Evolutionary conservation across 2,888 invertebrate genomes (phyloP).

Genomic region (Drosophila kambysellisi): DNA sequence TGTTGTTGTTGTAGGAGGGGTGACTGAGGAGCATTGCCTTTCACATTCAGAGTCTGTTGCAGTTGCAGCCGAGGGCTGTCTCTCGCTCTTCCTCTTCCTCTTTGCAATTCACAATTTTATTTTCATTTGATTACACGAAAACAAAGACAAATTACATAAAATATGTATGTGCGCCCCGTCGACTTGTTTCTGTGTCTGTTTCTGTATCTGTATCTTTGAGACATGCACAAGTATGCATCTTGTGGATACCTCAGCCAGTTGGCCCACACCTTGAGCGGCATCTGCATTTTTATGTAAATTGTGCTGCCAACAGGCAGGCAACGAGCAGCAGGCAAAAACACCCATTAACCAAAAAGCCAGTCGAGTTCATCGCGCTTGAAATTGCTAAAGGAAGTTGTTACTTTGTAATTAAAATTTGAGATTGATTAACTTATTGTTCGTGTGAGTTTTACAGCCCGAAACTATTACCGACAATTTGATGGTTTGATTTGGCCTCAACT

Average conservation of each 20-base stretch:
- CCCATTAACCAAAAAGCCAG: slow-evolving; percentile 62
- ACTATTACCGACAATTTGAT: slow-evolving; percentile 80
- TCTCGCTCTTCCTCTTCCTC: slow-evolving; percentile 37
- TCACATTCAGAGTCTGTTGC: slow-evolving; percentile 39
- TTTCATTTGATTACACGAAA: slow-evolving; percentile 82
- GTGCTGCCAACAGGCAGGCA: slow-evolving; percentile 46
- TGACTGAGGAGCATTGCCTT: slow-evolving; percentile 51
- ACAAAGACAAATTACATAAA: slow-evolving; percentile 82
- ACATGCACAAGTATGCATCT: slow-evolving; percentile 42
- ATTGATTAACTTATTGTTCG: slow-evolving; percentile 82
- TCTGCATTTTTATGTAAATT: slow-evolving; percentile 76
- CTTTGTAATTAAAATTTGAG: slow-evolving; percentile 81
- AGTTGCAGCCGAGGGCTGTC: slow-evolving; percentile 40
- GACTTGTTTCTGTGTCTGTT: slow-evolving; percentile 21
- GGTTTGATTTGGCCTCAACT: slow-evolving; percentile 69
- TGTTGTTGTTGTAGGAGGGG: slow-evolving; percentile 18
- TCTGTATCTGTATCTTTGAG: slow-evolving; percentile 12
- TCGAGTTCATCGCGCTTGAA: slow-evolving; percentile 79
- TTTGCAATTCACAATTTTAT: slow-evolving; percentile 77
- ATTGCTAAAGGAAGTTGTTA: slow-evolving; percentile 81
- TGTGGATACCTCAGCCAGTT: slow-evolving; percentile 35
- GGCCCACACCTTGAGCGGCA: slow-evolving; percentile 76
- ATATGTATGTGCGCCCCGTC: slow-evolving; percentile 69
- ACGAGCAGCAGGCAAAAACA: slow-evolving; percentile 3
- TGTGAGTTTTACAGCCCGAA: slow-evolving; percentile 81